These are phyloP conservation scores for Cathartes aura DNA, from an alignment of 2,113 vertebrate species.

Conservation along the genomic window DNA sequence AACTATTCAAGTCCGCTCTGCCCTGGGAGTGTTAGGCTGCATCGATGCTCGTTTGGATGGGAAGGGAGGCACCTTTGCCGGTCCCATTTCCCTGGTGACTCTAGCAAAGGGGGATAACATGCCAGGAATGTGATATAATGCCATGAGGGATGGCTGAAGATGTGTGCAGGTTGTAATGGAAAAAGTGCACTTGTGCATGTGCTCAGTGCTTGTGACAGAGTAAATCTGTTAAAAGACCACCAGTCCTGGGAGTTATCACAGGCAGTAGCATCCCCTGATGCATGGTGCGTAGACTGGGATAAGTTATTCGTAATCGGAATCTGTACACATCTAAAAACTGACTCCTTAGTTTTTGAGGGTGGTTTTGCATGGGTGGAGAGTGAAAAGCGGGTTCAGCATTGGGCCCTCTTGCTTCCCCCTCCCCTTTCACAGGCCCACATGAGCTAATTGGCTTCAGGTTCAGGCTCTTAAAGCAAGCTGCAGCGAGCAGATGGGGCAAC, in stretches of 20 bases:
- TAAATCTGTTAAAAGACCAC: background rate
- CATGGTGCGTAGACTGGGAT: background rate
- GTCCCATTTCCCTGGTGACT: background rate
- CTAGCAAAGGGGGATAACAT: background rate
- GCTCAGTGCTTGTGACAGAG: background rate
- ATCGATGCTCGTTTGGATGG: rapidly evolving
- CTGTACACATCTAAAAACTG: background rate
- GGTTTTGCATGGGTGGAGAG: background rate
- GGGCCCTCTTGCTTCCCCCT: background rate
- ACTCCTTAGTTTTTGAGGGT: background rate
- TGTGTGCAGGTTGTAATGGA: background rate
- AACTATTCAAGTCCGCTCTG: background rate
- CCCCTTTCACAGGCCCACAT: background rate
- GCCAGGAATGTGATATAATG: background rate
- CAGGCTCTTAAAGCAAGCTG: background rate
- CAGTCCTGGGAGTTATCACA: rapidly evolving
- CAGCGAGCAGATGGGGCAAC: background rate
- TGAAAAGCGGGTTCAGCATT: background rate
- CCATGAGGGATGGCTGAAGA: background rate
- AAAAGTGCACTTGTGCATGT: background rate
- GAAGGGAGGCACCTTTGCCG: background rate
- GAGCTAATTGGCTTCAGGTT: background rate
- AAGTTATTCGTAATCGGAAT: background rate
- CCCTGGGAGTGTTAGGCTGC: background rate
- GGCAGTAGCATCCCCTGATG: background rate